These are phyloP conservation scores for Sphyrna mokarran DNA, from an alignment of 2,113 vertebrate species.

Conservation along the genomic window DNA sequence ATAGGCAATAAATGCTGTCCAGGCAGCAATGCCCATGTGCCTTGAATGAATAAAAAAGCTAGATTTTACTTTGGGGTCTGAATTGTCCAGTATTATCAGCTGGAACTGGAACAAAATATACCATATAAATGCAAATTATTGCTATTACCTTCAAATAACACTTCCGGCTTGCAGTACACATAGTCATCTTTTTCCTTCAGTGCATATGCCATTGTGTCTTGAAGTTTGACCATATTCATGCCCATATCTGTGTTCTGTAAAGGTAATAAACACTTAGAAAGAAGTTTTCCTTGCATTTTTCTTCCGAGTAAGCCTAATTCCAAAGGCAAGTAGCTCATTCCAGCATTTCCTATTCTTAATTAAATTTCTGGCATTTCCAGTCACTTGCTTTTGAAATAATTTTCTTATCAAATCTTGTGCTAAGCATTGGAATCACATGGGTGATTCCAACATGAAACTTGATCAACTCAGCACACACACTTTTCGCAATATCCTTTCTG, in stretches of 20 bases:
- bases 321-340: no score
- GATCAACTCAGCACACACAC: background rate
- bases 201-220: slow-evolving; percentile 68
- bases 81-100: no score
- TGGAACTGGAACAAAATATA: background rate
- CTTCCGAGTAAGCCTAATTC: background rate
- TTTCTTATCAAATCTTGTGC: background rate
- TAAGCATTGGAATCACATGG: background rate
- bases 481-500: background rate
- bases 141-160: slow-evolving; percentile 68
- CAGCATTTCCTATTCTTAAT: background rate
- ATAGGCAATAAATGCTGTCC: no score
- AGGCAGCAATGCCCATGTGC: no score
- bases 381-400: background rate
- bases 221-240: slow-evolving; percentile 66
- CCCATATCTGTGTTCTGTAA: slow-evolving; percentile 64
- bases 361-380: background rate
- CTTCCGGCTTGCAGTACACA: slow-evolving; percentile 71
- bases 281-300: background rate
- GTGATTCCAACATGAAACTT: background rate
- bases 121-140: background rate
- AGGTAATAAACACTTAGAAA: slow-evolving; percentile 30
- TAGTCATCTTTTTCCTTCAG: slow-evolving; percentile 74
- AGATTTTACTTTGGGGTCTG: no score
- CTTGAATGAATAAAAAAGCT: no score